Percentiles rank a stretch among this genome's conserved stretches.
Evolutionary conservation across 2,797 vertebrate genomes (phyloP).

Genomic region (Eurystomus glaucurus): DNA sequence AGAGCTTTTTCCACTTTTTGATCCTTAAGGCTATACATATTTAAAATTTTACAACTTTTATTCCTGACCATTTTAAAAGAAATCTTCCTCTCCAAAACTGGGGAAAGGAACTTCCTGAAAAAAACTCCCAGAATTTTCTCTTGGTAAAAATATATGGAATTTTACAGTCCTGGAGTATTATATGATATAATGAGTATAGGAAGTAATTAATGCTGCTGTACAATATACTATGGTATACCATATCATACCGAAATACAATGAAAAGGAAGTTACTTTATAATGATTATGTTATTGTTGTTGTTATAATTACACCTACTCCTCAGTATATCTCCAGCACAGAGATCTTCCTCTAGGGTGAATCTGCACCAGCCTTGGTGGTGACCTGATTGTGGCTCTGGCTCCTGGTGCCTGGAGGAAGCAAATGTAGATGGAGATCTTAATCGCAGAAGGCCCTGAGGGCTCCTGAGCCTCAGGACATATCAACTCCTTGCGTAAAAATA

Average conservation of each 20-base stretch:
- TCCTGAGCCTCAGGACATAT: not conserved
- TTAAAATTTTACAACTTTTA: not conserved
- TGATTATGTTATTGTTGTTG: not conserved
- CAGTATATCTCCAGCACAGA: not conserved
- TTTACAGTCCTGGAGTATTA: not conserved
- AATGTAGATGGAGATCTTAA: not conserved
- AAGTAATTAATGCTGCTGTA: not conserved
- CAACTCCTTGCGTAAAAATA: not conserved
- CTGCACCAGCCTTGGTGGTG: not conserved
- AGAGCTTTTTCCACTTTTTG: not conserved
- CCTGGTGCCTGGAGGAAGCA: not conserved
- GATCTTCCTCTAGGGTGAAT: not conserved
- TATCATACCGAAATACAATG: not conserved
- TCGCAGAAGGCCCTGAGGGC: not conserved
- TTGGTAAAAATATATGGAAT: not conserved
- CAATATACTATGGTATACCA: not conserved
- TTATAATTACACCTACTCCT: not conserved
- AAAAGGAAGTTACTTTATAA: not conserved
- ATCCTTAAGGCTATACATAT: not conserved
- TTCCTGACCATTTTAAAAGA: not conserved
- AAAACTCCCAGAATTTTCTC: not conserved
- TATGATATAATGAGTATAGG: not conserved
- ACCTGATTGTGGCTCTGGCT: not conserved
- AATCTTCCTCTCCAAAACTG: not conserved
- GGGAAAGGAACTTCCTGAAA: not conserved